Percentiles rank a stretch among this genome's conserved stretches.
phyloP scores from a whole-genome alignment of 1,140 invertebrate species.

The Cydia pomonella region DNA sequence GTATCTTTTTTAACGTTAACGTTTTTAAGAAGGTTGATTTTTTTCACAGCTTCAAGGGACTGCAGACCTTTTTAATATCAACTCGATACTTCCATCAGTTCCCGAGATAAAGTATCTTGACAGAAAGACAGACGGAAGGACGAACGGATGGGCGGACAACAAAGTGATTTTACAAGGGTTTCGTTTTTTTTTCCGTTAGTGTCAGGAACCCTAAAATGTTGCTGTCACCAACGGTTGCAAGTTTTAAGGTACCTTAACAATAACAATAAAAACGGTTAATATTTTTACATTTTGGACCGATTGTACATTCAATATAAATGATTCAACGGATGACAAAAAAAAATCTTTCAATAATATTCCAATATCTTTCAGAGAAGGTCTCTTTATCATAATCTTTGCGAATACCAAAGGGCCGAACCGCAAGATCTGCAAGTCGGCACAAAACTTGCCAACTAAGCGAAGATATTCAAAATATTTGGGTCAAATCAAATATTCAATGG shows the following conservation, averaged over 20 bases:
- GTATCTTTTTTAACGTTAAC: too few species aligned
- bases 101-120: too few species aligned
- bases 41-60: too few species aligned
- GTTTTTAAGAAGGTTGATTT: too few species aligned
- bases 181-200: too few species aligned
- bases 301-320: neutral
- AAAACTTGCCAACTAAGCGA: slow-evolving; percentile 41
- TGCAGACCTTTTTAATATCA: too few species aligned
- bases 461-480: slow-evolving; percentile 43
- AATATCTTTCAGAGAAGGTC: slow-evolving; percentile 51
- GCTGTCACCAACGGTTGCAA: neutral
- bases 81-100: too few species aligned
- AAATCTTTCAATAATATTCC: slow-evolving; percentile 41
- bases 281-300: neutral
- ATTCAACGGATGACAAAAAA: neutral
- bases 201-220: too few species aligned
- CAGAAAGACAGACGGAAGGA: too few species aligned
- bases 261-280: neutral
- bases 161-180: too few species aligned
- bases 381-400: slow-evolving; percentile 60
- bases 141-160: too few species aligned
- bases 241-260: neutral
- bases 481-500: slow-evolving; percentile 25
- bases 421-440: slow-evolving; percentile 11
- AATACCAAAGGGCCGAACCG: slow-evolving; percentile 41